Evolutionary conservation across 2,888 invertebrate genomes (phyloP).

Genomic region (Carcina quercana): DNA sequence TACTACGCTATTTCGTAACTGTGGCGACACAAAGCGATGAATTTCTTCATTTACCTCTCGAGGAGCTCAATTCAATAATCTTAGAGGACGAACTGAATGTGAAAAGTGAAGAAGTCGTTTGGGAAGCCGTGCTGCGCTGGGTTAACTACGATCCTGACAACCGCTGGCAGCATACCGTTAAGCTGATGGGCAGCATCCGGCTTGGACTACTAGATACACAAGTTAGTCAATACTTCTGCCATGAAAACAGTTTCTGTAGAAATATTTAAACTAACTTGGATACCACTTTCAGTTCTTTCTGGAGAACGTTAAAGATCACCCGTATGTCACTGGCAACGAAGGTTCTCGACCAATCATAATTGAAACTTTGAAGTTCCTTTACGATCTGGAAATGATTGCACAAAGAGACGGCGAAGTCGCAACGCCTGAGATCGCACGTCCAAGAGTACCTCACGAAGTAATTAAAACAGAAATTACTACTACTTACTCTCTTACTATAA

Average conservation of each 20-base stretch:
- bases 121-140: constrained; percentile 92
- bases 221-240: constrained; percentile 38
- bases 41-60: constrained; percentile 80
- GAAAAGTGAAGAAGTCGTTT: constrained; percentile 89
- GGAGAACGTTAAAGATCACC: constrained; percentile 92
- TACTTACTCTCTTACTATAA: neutral
- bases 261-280: neutral
- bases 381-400: constrained; percentile 92
- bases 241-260: constrained; percentile 1
- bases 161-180: constrained; percentile 83
- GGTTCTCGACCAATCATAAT: constrained; percentile 91
- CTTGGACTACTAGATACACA: constrained; percentile 88
- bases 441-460: constrained; percentile 88
- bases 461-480: too few species aligned
- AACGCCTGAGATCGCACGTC: constrained; percentile 88
- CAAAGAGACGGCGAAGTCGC: constrained; percentile 85
- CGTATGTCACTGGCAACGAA: constrained; percentile 87
- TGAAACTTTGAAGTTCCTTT: constrained; percentile 92
- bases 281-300: constrained; percentile 82
- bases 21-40: constrained; percentile 84
- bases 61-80: constrained; percentile 84
- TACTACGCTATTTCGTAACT: constrained; percentile 85
- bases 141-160: constrained; percentile 84
- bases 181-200: constrained; percentile 86
- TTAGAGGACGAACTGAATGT: constrained; percentile 90